A percentile compares a stretch with the other conserved stretches of the same genome.
Conservation (phyloP, 92 coral and sea anemone genomes). For the Porites divaricata region DNA sequence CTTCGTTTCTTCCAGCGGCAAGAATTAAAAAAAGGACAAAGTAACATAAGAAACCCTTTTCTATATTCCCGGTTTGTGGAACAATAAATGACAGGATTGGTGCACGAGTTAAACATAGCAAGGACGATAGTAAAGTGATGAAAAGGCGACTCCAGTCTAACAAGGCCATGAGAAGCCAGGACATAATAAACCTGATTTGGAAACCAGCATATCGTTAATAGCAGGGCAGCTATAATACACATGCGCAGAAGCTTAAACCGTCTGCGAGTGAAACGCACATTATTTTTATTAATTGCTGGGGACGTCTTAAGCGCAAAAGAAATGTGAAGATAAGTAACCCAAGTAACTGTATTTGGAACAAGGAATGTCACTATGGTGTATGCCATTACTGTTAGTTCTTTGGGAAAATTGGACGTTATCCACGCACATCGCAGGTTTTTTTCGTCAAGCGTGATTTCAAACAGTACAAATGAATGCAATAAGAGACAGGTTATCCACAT, state of each 20-base stretch:
- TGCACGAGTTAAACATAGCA: conserved; percentile 74
- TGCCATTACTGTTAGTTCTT: conserved; percentile 9
- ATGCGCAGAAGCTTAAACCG: conserved; percentile 61
- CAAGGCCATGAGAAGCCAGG: conserved; percentile 53
- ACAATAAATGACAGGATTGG: conserved; percentile 79
- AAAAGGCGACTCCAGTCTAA: conserved; percentile 59
- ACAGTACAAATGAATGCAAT: conserved; percentile 41
- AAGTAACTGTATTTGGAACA: conserved; percentile 72
- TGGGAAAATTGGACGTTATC: conserved; percentile 21
- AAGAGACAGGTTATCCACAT: conserved; percentile 63
- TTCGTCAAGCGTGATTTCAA: conserved; percentile 64
- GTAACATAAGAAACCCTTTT: conserved; percentile 42
- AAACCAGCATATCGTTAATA: conserved; percentile 82
- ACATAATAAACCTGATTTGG: conserved; percentile 83
- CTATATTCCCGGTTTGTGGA: conserved; percentile 69
- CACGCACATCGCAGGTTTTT: conserved; percentile 48
- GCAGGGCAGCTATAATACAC: conserved; percentile 69
- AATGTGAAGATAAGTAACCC: conserved; percentile 68
- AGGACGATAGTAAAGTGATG: conserved; percentile 75
- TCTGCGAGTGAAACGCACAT: conserved; percentile 8
- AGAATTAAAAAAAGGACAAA: conserved; percentile 21
- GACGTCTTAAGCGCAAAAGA: conserved; percentile 58
- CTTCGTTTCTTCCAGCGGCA: neutral
- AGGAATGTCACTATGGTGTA: conserved; percentile 66
- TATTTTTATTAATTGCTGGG: conserved; percentile 20